phyloP scores from a whole-genome alignment of 2,888 invertebrate genomes.

The Drosophila pegasa region DNA sequence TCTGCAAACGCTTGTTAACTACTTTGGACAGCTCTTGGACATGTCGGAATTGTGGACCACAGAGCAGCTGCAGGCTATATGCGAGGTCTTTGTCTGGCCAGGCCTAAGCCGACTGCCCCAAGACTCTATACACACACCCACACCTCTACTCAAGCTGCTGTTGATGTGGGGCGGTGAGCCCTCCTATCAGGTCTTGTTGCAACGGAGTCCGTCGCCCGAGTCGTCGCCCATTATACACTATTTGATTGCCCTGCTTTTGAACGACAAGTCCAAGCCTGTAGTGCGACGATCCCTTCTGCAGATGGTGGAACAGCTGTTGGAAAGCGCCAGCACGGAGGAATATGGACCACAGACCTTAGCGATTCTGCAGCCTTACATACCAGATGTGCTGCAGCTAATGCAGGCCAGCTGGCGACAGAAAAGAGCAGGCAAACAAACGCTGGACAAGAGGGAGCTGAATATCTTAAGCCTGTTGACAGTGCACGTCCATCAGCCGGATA shows the following conservation, averaged over 20 bases:
- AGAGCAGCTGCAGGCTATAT: slow-evolving; percentile 90
- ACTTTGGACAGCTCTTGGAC: slow-evolving; percentile 92
- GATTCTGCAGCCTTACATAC: slow-evolving; percentile 90
- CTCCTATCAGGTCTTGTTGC: slow-evolving; percentile 90
- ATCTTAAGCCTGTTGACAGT: slow-evolving; percentile 92
- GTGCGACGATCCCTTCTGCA: slow-evolving; percentile 90
- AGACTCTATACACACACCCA: slow-evolving; percentile 94
- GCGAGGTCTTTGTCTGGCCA: slow-evolving; percentile 93
- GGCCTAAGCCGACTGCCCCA: slow-evolving; percentile 89
- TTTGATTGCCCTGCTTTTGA: slow-evolving; percentile 89
- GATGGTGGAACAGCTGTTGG: slow-evolving; percentile 91
- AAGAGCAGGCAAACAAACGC: slow-evolving; percentile 82
- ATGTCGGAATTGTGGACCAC: slow-evolving; percentile 87
- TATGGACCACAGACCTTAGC: slow-evolving; percentile 81
- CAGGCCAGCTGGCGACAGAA: slow-evolving; percentile 88
- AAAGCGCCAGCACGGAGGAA: slow-evolving; percentile 86
- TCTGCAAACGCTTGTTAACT: slow-evolving; percentile 88
- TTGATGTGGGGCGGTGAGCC: slow-evolving; percentile 92
- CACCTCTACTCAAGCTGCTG: slow-evolving; percentile 92
- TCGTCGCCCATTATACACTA: slow-evolving; percentile 87
- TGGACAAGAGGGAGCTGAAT: slow-evolving; percentile 89
- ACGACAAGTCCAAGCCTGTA: slow-evolving; percentile 87
- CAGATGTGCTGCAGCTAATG: slow-evolving; percentile 89
- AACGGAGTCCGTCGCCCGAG: slow-evolving; percentile 84
- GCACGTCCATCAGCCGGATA: slow-evolving; percentile 88